Base-by-base conservation (phyloP, 2,113 vertebrate genomes). In the Hirundichthys speculiger region DNA sequence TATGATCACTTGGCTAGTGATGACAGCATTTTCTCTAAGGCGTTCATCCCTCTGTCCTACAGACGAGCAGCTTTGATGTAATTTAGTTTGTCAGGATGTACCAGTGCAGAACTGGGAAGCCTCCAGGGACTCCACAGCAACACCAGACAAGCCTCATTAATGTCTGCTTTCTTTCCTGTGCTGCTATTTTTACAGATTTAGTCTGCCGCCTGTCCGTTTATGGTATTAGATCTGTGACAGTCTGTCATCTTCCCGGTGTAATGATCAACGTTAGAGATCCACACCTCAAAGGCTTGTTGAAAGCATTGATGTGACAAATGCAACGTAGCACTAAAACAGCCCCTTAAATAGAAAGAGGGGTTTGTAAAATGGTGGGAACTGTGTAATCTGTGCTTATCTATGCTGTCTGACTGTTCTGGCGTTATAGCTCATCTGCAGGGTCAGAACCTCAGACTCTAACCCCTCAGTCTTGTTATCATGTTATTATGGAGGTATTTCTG, bases 131-230 rank as follows among this genome's bases (percentile, higher is more conserved):
- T 75, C 73, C 63, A 16, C 79, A 62, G 79, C 64, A 73, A 8
- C 69, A 64, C 61, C 58, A 34, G 45, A 43, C 52, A 25, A 6
- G 57, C 34, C 83, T 90, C 85, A 86, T 88, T 90, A 90, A 83
- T 55, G 73, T 80, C 73, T 69, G 39, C 62, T 74, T 76, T 62
- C 76, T 82, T 88, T 85, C 68, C 71, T 74, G 80, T 55, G 65
- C 3, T 61, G 75, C 81, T 91, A 87, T 90, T 90, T 89, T 88
- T 83, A 79, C 68, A 38, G 61, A 60, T 71, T 49, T 5, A 20
- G 82, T 85, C 84, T 66, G 62, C 69, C 39, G 47, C 48, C 20
- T n/a, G 59, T 68, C 75, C 77, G 83, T 68, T 82, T 18, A 56
- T 60, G 13, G 61, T 65, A 62, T 83, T 64, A 77, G 63, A 79